Percentiles rank a stretch among this genome's conserved stretches.
phyloP scores from a whole-genome alignment of 1,140 invertebrate species.

The Cydia amplana region DNA sequence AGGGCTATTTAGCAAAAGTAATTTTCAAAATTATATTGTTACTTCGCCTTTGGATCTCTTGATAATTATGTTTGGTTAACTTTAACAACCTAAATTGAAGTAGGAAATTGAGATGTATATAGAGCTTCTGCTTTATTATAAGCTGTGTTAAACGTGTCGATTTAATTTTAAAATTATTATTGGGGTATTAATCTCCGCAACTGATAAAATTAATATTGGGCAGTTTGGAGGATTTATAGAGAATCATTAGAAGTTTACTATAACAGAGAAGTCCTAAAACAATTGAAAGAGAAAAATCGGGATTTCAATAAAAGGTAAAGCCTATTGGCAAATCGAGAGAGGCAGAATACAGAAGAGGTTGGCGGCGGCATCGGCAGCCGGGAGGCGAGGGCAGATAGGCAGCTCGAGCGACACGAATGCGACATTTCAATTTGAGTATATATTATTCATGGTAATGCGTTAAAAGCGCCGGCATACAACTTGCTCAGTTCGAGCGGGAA shows the following conservation, averaged over 20 bases:
- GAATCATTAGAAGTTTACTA: conserved; percentile 17
- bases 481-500: conserved; percentile 55
- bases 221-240: background rate
- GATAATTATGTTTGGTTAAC: conserved; percentile 72
- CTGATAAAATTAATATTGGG: background rate
- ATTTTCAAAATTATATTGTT: conserved; percentile 75
- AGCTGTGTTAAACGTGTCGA: conserved; percentile 42
- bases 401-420: conserved; percentile 69
- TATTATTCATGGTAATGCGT: conserved; percentile 79
- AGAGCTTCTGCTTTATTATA: conserved; percentile 51
- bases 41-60: conserved; percentile 70
- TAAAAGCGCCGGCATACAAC: conserved; percentile 72
- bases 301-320: conserved; percentile 61
- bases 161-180: conserved; percentile 18
- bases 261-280: conserved; percentile 33
- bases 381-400: conserved; percentile 56
- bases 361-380: conserved; percentile 44
- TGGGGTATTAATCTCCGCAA: background rate
- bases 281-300: conserved; percentile 42
- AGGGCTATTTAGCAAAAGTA: conserved; percentile 66
- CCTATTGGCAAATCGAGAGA: conserved; percentile 61
- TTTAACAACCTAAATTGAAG: conserved; percentile 72
- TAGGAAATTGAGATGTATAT: conserved; percentile 50
- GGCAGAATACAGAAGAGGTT: conserved; percentile 62
- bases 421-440: conserved; percentile 79